A percentile compares a stretch with the other conserved stretches of the same genome.
Evolutionary conservation across 2,797 vertebrate species (phyloP).

Genomic region (Okamejei kenojei): DNA sequence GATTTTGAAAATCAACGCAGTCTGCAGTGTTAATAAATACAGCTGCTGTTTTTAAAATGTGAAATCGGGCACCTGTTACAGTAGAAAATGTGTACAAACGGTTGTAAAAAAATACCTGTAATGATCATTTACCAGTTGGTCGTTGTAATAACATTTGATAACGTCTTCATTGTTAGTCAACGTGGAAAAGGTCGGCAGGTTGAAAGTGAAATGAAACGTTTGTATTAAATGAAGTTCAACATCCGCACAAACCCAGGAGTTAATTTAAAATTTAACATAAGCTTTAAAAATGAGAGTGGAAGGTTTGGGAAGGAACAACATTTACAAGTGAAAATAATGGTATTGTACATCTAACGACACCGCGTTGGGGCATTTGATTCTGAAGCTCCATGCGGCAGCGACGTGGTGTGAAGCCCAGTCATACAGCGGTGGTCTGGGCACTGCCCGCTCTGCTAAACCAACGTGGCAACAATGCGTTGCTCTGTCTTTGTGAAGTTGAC

Average conservation of each 20-base stretch:
- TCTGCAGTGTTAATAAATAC: not conserved
- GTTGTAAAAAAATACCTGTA: not conserved
- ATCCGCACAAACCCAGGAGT: not conserved
- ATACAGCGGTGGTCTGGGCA: too few species aligned
- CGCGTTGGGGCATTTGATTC: too few species aligned
- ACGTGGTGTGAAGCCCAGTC: too few species aligned
- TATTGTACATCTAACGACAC: too few species aligned
- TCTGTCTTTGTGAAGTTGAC: too few species aligned
- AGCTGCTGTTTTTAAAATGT: not conserved
- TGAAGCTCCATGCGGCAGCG: too few species aligned
- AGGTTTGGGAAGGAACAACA: not conserved
- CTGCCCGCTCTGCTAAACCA: too few species aligned
- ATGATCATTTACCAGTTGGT: not conserved
- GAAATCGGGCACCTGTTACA: too few species aligned
- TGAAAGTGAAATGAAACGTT: not conserved
- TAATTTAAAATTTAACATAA: not conserved
- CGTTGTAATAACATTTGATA: not conserved
- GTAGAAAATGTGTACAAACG: not conserved
- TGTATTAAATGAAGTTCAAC: not conserved
- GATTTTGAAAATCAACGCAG: not conserved
- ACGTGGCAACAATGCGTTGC: too few species aligned
- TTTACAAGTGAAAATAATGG: not conserved
- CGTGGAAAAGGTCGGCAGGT: not conserved
- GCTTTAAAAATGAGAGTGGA: not conserved
- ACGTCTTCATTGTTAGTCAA: not conserved